Conservation (phyloP, 2,113 vertebrate genomes). For the Passer montanus region DNA sequence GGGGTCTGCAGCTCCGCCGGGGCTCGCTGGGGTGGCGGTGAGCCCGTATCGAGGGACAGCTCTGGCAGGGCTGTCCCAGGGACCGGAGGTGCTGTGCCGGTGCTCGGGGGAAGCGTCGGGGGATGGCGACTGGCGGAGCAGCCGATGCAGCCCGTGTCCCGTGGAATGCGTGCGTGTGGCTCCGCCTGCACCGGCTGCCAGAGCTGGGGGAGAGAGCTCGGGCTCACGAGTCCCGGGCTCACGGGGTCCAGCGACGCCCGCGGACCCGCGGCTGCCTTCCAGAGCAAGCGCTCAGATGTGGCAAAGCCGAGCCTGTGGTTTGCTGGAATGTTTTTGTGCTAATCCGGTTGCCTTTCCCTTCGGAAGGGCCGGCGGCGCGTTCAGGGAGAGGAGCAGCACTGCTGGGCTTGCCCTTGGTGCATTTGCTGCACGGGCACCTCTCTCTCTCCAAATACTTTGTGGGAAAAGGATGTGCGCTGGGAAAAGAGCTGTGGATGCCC, state of each 20-base stretch:
- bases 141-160: accelerated
- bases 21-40: neutral
- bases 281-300: accelerated
- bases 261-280: accelerated
- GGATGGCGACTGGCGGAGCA: accelerated
- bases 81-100: neutral
- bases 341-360: neutral
- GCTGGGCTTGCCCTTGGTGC: neutral
- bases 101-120: neutral
- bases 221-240: accelerated
- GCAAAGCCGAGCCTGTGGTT: neutral
- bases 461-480: neutral
- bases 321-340: neutral
- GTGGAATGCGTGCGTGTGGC: accelerated
- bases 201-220: neutral
- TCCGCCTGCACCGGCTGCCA: accelerated
- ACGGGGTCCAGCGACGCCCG: accelerated
- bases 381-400: neutral
- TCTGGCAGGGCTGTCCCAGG: neutral
- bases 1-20: neutral
- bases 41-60: accelerated
- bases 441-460: accelerated
- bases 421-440: neutral
- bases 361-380: neutral
- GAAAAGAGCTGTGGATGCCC: neutral